phyloP scores from a whole-genome alignment of 2,888 invertebrate species.

The Parnassius glacialis region DNA sequence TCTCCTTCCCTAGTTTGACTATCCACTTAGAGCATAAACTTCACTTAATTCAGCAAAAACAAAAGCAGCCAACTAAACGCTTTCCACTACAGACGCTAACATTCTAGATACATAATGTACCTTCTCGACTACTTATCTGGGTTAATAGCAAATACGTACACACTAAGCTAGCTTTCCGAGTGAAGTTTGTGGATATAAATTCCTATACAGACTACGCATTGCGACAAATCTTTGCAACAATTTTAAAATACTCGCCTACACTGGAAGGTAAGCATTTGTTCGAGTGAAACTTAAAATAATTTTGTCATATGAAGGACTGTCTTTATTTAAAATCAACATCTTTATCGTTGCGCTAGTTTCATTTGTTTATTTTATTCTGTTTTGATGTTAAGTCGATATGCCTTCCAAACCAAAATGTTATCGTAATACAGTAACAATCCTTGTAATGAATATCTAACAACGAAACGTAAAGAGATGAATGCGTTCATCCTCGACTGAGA shows the following conservation, averaged over 20 bases:
- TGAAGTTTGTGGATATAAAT: constrained; percentile 30
- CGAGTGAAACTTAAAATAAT: constrained; percentile 7
- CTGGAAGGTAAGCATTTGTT: neutral
- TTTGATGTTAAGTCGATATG: no score
- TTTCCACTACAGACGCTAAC: constrained; percentile 37
- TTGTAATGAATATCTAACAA: constrained; percentile 10
- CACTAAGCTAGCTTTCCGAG: constrained; percentile 33
- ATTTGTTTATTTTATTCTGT: neutral
- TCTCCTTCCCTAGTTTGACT: constrained; percentile 50
- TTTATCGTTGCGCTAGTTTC: no score
- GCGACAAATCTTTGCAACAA: constrained; percentile 26
- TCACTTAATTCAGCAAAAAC: constrained; percentile 64
- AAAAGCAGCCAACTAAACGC: constrained; percentile 54
- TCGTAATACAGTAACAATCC: neutral
- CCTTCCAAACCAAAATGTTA: no score
- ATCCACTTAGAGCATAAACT: constrained; percentile 58
- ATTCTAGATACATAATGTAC: constrained; percentile 45
- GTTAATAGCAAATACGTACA: constrained; percentile 29
- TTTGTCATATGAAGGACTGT: neutral
- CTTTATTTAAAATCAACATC: no score
- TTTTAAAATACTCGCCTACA: constrained; percentile 18
- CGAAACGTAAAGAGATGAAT: constrained; percentile 5
- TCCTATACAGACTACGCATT: constrained; percentile 30
- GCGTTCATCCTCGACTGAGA: constrained; percentile 5
- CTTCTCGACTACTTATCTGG: constrained; percentile 39